A percentile compares a stretch with the other conserved stretches of the same genome.
Conservation (phyloP, 2,113 vertebrate genomes). For the Toxotes jaculatrix region DNA sequence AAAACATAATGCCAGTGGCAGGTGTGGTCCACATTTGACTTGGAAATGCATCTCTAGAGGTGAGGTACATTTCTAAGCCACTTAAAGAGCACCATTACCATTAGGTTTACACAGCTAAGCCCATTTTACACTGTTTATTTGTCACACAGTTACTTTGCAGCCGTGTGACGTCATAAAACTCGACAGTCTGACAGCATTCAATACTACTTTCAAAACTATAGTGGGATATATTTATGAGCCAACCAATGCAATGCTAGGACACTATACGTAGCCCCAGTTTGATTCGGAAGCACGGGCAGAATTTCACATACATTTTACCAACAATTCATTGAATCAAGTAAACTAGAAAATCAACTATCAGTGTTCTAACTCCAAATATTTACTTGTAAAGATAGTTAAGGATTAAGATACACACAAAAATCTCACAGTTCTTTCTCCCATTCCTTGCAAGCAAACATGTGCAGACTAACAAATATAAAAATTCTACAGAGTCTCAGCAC, state of each 20-base stretch:
- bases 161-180: not conserved
- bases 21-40: slow-evolving; percentile 23
- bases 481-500: not conserved
- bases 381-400: not conserved
- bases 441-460: not conserved
- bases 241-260: not conserved
- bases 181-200: not conserved
- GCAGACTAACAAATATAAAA: not conserved
- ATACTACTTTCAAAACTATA: not conserved
- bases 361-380: not conserved
- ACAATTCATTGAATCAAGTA: not conserved
- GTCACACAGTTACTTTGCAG: not conserved
- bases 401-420: not conserved
- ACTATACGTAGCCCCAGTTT: not conserved
- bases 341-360: not conserved
- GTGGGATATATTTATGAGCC: not conserved
- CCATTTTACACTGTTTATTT: not conserved
- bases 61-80: not conserved
- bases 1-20: slow-evolving; percentile 10
- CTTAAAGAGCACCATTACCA: not conserved
- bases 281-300: not conserved
- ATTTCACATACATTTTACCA: not conserved
- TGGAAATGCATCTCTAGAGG: not conserved
- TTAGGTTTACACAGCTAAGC: not conserved
- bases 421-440: not conserved